Evolutionary conservation across 2,797 vertebrate species (phyloP).

Genomic region (Lacerta viridis): DNA sequence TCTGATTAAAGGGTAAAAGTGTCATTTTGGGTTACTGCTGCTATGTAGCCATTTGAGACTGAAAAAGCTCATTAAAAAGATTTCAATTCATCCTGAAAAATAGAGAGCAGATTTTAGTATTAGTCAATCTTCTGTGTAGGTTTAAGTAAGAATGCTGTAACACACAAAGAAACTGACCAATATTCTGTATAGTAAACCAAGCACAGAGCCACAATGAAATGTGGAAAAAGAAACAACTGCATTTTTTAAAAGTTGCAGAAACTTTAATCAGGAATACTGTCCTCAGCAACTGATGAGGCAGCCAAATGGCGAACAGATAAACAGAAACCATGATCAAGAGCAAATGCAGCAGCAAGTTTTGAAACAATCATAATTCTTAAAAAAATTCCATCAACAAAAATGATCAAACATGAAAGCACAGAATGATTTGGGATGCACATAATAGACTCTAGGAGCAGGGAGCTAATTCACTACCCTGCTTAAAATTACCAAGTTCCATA

Average conservation of each 20-base stretch:
- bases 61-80: constrained; percentile 32
- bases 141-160: constrained; percentile 3
- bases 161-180: not conserved
- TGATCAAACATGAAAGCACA: not conserved
- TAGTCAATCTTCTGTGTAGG: not conserved
- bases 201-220: not conserved
- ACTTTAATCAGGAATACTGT: not conserved
- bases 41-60: constrained; percentile 3
- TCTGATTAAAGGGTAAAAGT: constrained; percentile 8
- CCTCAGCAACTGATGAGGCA: not conserved
- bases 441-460: too few species aligned
- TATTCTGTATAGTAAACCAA: constrained; percentile 8
- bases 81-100: constrained; percentile 34
- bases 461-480: not conserved
- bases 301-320: not conserved
- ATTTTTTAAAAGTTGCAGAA: not conserved
- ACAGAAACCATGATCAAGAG: not conserved
- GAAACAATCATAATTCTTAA: not conserved
- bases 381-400: not conserved
- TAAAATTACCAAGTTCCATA: not conserved
- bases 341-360: not conserved
- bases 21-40: constrained; percentile 10
- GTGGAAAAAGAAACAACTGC: not conserved
- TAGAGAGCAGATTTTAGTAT: constrained; percentile 4
- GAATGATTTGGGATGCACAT: too few species aligned